These are phyloP conservation scores for Oscheius sp. DNA, from an alignment of 2,888 invertebrate genomes.

Conservation along the genomic window DNA sequence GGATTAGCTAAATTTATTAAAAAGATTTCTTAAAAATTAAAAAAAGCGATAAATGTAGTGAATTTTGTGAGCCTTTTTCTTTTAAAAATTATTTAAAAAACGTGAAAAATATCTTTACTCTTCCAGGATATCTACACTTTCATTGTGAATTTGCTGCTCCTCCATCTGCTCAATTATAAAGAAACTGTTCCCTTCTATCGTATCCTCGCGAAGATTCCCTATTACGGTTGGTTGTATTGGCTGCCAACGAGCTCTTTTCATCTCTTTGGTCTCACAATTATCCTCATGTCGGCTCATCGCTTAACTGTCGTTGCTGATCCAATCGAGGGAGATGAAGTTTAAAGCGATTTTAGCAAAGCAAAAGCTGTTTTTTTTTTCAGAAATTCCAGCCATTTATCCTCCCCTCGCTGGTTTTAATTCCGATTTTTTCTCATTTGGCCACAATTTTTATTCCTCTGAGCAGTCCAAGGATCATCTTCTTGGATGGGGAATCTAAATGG, in stretches of 20 bases:
- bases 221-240: background rate
- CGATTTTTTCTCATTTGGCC: too few species aligned
- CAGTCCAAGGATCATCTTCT: too few species aligned
- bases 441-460: too few species aligned
- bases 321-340: background rate
- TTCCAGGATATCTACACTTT: background rate
- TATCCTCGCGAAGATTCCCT: background rate
- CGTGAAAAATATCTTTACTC: background rate
- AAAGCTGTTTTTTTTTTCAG: too few species aligned
- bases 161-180: background rate
- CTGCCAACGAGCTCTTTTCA: conserved; percentile 5
- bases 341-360: too few species aligned
- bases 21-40: too few species aligned
- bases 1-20: too few species aligned
- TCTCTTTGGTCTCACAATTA: background rate
- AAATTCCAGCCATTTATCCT: too few species aligned
- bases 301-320: background rate
- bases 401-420: too few species aligned
- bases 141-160: background rate
- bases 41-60: too few species aligned
- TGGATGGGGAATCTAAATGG: too few species aligned
- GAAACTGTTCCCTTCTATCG: conserved; percentile 2
- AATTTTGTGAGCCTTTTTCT: background rate
- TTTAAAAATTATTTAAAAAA: background rate
- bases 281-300: background rate